Evolutionary conservation across 2,888 invertebrate genomes (phyloP).

Genomic region (Tribolium freemani): DNA sequence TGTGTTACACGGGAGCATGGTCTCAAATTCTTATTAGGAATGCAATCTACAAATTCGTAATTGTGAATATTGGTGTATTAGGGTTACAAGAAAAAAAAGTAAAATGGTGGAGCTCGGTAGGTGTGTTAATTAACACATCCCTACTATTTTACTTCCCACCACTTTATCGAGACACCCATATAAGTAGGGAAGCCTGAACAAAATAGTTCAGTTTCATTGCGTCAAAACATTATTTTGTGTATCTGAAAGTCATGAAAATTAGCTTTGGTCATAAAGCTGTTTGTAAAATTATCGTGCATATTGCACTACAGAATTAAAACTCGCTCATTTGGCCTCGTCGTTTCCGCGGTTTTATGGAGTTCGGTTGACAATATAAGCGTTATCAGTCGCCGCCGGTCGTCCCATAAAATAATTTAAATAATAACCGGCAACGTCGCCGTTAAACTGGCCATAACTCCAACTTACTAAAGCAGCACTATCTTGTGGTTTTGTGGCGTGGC

Average conservation of each 20-base stretch:
- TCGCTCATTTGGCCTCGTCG: neutral
- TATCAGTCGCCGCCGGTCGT: constrained; percentile 22
- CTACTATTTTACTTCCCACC: no score
- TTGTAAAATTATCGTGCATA: neutral
- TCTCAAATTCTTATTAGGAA: no score
- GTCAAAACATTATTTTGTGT: no score
- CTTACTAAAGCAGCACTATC: constrained; percentile 25
- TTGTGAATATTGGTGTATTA: no score
- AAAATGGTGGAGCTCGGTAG: no score
- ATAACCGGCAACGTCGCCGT: constrained; percentile 14
- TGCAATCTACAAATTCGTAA: no score
- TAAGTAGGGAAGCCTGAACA: no score
- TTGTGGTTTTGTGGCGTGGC: constrained; percentile 24
- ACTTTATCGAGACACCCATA: no score
- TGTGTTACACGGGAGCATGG: no score
- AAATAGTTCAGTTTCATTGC: no score
- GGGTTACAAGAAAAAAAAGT: no score
- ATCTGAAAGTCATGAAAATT: neutral
- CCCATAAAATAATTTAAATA: constrained; percentile 37
- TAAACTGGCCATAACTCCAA: constrained; percentile 27
- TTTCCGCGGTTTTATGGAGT: constrained; percentile 26
- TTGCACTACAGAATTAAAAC: constrained; percentile 6
- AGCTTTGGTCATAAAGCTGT: neutral
- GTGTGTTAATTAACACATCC: no score
- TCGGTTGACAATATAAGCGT: constrained; percentile 25